A percentile compares a stretch with the other conserved stretches of the same genome.
Evolutionary conservation across 2,113 vertebrate species (phyloP).

Genomic region (Triplophysa rosa): DNA sequence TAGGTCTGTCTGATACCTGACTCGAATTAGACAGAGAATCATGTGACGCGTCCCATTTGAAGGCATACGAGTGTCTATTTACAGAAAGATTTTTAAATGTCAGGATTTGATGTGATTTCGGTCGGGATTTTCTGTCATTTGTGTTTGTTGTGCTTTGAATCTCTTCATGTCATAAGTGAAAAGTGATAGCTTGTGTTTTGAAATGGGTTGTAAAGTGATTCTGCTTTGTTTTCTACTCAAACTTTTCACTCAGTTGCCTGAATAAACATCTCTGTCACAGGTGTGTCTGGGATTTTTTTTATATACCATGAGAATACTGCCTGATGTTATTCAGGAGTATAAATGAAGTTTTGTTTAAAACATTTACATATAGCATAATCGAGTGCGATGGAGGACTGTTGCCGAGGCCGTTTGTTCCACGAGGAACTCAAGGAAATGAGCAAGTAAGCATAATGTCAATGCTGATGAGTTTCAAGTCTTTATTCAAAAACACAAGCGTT

Average conservation of each 20-base stretch:
- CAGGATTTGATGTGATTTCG: too few relatives aligned
- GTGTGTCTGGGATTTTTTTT: background rate
- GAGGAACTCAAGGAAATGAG: too few relatives aligned
- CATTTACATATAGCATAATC: too few relatives aligned
- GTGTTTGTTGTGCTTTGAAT: conserved; percentile 1
- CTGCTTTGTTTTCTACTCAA: background rate
- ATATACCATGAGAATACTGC: background rate
- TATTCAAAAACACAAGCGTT: background rate
- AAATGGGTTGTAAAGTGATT: background rate
- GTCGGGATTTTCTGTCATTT: background rate
- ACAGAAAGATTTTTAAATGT: too few relatives aligned
- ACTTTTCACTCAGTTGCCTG: background rate
- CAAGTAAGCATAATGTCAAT: background rate
- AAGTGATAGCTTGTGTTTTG: background rate
- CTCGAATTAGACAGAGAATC: background rate
- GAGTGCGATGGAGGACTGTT: too few relatives aligned
- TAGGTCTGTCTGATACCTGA: background rate
- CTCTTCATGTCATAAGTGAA: background rate
- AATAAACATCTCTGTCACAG: conserved; percentile 1
- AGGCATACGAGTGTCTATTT: background rate
- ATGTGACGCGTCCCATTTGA: background rate
- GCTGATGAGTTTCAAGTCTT: background rate
- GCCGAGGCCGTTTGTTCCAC: too few relatives aligned
- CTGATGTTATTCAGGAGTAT: too few relatives aligned
- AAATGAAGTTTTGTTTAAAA: background rate